A percentile compares a stretch with the other conserved stretches of the same genome.
Conservation (phyloP, 2,113 vertebrate species). For the Pachypanchax playfairii region DNA sequence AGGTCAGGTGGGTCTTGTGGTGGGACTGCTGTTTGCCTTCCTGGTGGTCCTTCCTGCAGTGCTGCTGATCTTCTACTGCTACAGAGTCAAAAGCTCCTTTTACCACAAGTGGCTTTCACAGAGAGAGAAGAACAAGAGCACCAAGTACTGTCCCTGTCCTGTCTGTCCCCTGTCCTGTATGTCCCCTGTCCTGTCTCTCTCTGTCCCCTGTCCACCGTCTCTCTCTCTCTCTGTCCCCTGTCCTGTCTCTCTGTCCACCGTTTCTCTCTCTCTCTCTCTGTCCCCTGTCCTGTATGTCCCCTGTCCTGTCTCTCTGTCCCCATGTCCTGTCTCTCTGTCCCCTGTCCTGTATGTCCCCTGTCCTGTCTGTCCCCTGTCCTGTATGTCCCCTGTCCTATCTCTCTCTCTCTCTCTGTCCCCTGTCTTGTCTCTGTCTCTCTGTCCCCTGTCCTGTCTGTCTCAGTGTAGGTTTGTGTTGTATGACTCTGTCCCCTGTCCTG, state of each 20-base stretch:
- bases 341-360: no score
- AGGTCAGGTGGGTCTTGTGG: conserved; percentile 79
- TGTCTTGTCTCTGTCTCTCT: no score
- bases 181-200: background rate
- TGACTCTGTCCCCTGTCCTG: no score
- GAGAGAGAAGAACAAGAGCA: conserved; percentile 72
- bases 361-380: background rate
- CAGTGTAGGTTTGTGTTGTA: no score
- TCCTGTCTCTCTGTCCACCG: no score
- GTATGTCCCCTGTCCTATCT: background rate
- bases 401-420: background rate
- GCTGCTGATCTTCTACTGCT: conserved; percentile 84
- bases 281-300: no score
- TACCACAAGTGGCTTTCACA: conserved; percentile 78
- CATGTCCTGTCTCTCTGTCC: no score
- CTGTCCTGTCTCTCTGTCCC: no score
- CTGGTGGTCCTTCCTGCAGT: conserved; percentile 83
- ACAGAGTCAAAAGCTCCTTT: conserved; percentile 75
- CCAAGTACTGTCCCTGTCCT: conserved; percentile 62
- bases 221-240: background rate
- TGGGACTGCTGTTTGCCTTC: conserved; percentile 81
- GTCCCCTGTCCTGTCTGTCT: no score
- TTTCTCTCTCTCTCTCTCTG: no score
- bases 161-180: background rate
- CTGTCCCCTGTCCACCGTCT: no score